A percentile compares a stretch with the other conserved stretches of the same genome.
Evolutionary conservation across 2,888 invertebrate species (phyloP).

Genomic region (Chelonus formosanus): DNA sequence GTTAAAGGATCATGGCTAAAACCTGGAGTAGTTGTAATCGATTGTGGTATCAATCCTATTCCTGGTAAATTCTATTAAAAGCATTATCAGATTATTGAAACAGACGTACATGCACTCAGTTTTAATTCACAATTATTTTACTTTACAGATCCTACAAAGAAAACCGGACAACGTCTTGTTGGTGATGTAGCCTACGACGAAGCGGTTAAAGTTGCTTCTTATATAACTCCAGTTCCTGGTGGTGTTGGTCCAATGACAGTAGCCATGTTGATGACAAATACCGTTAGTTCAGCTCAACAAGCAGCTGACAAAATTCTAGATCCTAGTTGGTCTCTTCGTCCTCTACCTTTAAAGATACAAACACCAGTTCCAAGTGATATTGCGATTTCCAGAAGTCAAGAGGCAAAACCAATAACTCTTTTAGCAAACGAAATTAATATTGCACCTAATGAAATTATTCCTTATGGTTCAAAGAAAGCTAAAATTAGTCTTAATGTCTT

Average conservation of each 20-base stretch:
- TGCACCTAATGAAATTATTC: slow-evolving; percentile 80
- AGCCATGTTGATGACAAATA: slow-evolving; percentile 96
- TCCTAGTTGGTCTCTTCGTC: slow-evolving; percentile 76
- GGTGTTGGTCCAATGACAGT: slow-evolving; percentile 99
- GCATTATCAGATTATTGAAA: too few species aligned
- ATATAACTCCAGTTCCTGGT: slow-evolving; percentile 94
- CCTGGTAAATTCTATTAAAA: slow-evolving; percentile 42
- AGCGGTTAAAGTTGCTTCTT: slow-evolving; percentile 81
- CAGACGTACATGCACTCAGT: not conserved
- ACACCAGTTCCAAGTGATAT: slow-evolving; percentile 94
- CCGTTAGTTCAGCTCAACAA: slow-evolving; percentile 82
- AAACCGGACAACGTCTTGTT: slow-evolving; percentile 84
- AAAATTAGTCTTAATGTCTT: slow-evolving; percentile 87
- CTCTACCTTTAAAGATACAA: slow-evolving; percentile 72
- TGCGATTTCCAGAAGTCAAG: slow-evolving; percentile 86
- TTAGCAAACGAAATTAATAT: slow-evolving; percentile 89
- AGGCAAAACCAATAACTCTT: slow-evolving; percentile 81
- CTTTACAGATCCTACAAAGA: slow-evolving; percentile 75
- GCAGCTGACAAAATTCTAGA: slow-evolving; percentile 70
- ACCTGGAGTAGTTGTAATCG: slow-evolving; percentile 97
- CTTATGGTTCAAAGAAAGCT: slow-evolving; percentile 94
- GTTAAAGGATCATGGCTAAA: slow-evolving; percentile 97
- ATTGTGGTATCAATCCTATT: slow-evolving; percentile 96
- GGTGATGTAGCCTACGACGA: slow-evolving; percentile 93
- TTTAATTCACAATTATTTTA: not conserved